phyloP scores from a whole-genome alignment of 2,888 invertebrate species.

The Hypomecis punctinalis region DNA sequence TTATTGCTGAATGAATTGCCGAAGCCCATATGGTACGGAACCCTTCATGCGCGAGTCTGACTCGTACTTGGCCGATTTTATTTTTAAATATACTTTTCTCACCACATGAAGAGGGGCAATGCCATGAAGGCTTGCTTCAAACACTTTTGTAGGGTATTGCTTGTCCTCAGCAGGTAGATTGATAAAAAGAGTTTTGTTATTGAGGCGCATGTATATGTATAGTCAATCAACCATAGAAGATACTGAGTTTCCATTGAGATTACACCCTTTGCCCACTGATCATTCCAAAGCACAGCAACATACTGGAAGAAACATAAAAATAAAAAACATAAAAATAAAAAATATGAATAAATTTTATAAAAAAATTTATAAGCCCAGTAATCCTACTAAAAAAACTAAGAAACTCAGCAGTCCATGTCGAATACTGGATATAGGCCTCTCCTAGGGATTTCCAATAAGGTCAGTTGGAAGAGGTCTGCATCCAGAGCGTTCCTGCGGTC shows the following conservation, averaged over 20 bases:
- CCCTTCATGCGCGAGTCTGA: too few relatives aligned
- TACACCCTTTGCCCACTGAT: slow-evolving; percentile 63
- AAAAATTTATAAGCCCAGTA: too few relatives aligned
- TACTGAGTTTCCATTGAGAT: slow-evolving; percentile 57
- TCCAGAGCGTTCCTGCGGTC: too few relatives aligned
- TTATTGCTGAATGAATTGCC: too few relatives aligned
- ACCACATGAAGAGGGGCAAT: slow-evolving; percentile 63
- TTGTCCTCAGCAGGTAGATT: slow-evolving; percentile 56
- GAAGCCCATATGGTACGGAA: too few relatives aligned
- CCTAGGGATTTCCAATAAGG: too few relatives aligned
- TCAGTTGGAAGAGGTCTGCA: too few relatives aligned
- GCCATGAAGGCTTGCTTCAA: slow-evolving; percentile 69
- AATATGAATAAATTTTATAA: too few relatives aligned
- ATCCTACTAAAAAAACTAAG: too few relatives aligned
- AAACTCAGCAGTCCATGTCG: background rate
- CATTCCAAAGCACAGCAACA: slow-evolving; percentile 62
- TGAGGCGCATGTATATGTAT: slow-evolving; percentile 55
- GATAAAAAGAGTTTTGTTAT: slow-evolving; percentile 53
- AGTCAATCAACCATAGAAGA: slow-evolving; percentile 65
- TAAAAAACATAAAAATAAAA: background rate
- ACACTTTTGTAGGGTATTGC: slow-evolving; percentile 62
- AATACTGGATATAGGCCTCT: too few relatives aligned
- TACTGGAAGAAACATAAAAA: slow-evolving; percentile 49
- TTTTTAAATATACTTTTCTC: slow-evolving; percentile 23
- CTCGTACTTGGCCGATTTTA: too few relatives aligned